Evolutionary conservation across 2,888 invertebrate genomes (phyloP), one percentile per base, ranked within the genome.

Genomic region (Apodemia zela): DNA sequence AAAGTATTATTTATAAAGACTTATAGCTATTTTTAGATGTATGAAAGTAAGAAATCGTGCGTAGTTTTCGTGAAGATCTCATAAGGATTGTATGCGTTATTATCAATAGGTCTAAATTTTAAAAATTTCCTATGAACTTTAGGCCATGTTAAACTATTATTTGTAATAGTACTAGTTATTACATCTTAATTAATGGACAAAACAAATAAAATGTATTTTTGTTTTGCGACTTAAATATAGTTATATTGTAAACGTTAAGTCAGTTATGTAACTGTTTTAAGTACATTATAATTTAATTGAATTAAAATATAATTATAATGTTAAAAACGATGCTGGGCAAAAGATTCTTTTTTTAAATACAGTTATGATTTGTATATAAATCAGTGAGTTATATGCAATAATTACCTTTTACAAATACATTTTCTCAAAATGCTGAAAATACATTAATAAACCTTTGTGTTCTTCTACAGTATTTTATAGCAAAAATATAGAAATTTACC

Each of bases 1-100:
- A 51, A 51, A 51, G 51, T 51, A 51, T 51, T 51, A 51, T 51
- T 51, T 51, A 51, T 51, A 51, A 51, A 51, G 51, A 51, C 51
- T 51, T 51, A 51, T 51, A 51, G 51, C 8, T 51, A 49, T 21
- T 51, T 21, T 51, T 51, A 51, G 21, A 51, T 13, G 51, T 51
- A 54, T 54, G 54, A 54, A 13, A 25, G 54, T 54, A 25, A 54
- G 54, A 25, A 21, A 54, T 54, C 8, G 54, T 54, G 25, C 54
- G 54, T 54, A 54, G 54, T 54, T 54, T 54, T 54, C 54, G 25
- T 13, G 15, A 54, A 54, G 54, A 54, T 54, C 54, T 54, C 54
- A 54, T 25, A 54, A 21, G 54, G 21, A 18, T 51, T 25, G 51
- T 54, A 25, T 54, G 54, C 25, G 13, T 54, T 54, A 15, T 54